A percentile compares a stretch with the other conserved stretches of the same genome.
Conservation (phyloP, 2,113 vertebrate species). For the Smithornis capensis region DNA sequence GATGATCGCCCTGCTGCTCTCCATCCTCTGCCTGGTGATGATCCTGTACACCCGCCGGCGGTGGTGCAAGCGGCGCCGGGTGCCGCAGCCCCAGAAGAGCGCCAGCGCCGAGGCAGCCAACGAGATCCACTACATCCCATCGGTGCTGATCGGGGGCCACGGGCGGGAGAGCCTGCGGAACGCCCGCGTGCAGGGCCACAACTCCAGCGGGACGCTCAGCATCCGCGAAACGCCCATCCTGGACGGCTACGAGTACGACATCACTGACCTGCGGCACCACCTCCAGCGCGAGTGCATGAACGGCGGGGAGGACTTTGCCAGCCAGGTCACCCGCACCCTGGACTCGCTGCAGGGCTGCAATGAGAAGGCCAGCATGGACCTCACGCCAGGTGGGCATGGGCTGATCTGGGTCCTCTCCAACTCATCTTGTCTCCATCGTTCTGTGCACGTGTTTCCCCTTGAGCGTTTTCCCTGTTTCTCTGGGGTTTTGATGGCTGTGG, state of each 20-base stretch:
- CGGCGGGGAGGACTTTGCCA: constrained; percentile 93
- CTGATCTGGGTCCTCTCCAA: too few species aligned
- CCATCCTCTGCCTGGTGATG: constrained; percentile 94
- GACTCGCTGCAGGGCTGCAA: constrained; percentile 97
- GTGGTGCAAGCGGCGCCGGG: constrained; percentile 95
- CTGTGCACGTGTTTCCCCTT: accelerated
- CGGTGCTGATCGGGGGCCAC: constrained; percentile 93
- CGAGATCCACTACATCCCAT: constrained; percentile 99
- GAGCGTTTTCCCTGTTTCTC: accelerated
- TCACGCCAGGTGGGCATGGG: constrained; percentile 83
- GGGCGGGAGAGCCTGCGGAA: constrained; percentile 95
- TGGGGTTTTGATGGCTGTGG: accelerated
- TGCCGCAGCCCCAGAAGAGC: constrained; percentile 97
- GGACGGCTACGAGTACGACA: constrained; percentile 97
- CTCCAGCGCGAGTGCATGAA: constrained; percentile 98
- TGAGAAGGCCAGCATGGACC: constrained; percentile 93
- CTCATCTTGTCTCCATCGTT: accelerated
- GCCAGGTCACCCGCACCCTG: constrained; percentile 94
- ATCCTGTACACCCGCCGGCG: constrained; percentile 95
- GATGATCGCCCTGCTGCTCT: constrained; percentile 96
- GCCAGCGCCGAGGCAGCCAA: constrained; percentile 96
- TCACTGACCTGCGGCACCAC: constrained; percentile 94
- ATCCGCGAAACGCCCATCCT: constrained; percentile 97
- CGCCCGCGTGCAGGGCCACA: constrained; percentile 91
- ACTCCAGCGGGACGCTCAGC: constrained; percentile 94